Base-by-base conservation (phyloP, 2,113 vertebrate species). In the Anser brachyrhynchus region DNA sequence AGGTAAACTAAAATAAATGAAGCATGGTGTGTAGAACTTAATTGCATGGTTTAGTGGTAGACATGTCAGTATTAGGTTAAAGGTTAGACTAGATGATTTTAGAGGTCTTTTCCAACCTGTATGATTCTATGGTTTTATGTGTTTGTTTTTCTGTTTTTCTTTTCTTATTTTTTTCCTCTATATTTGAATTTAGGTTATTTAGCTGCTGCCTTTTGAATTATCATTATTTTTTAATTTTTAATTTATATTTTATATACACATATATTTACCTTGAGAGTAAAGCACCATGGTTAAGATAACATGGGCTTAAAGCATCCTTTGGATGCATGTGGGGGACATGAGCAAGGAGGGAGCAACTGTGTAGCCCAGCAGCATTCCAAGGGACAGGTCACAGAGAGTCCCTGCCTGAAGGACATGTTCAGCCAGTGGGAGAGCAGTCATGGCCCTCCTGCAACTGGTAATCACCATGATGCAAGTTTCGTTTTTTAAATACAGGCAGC, bases 391-490 rank as follows among this genome's bases (percentile, higher is more conserved):
- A 16, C 8, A 25, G 44, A 4, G 55, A n/a, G 13, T 3, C 37
- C 18, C 59, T 74, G 44, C 23, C 64, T 35, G 43, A 13, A 28
- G 92, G 55, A 70, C 58, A 76, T 17, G 52, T 75, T 22, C 41
- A 90, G 41, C 14, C 11, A 6, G 28, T 29, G 57, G 73, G 69
- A 80, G 89, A 90, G 52, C 81, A 76, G 49, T 22, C 22, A 19
- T 69, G 82, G 81, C 78, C 49, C 57, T 78, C 80, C 87, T 93
- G 80, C 88, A 95, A 54, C 73, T 43, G 28, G 49, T 86, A 85
- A 96, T 96, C 97, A 89, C 93, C 83, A 49, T 19, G 18, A 43
- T 81, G 59, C 19, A 69, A 67, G 71, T 65, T 84, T 84, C 84
- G 92, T 77, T 95, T 37, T 37, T 37, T 37, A 37, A 37, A 37